Conservation (phyloP, 1,140 invertebrate genomes). For the Sarcophaga bullata region DNA sequence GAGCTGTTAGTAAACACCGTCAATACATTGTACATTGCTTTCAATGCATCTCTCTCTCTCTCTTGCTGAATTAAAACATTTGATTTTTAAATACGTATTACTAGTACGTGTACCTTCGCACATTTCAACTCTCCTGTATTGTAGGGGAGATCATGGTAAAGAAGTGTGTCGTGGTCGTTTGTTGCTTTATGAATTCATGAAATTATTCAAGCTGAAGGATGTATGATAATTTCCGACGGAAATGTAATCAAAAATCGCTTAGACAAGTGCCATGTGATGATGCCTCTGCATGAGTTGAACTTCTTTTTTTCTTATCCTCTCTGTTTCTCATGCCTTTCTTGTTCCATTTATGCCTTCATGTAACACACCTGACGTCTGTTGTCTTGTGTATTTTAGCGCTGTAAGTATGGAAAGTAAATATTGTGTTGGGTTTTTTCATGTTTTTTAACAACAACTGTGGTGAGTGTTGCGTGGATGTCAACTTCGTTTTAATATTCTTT, state of each 20-base stretch:
- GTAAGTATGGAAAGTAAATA: background rate
- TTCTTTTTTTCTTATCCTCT: background rate
- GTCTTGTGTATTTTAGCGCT: background rate
- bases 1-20: background rate
- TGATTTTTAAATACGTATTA: background rate
- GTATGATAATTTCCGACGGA: conserved; percentile 67
- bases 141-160: background rate
- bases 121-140: background rate
- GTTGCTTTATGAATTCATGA: conserved; percentile 47
- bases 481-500: conserved; percentile 7
- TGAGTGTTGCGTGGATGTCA: conserved; percentile 2
- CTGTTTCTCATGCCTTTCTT: background rate
- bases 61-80: background rate
- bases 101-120: background rate
- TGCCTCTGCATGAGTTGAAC: background rate
- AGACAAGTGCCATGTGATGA: conserved; percentile 52
- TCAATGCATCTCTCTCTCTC: too few species aligned
- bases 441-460: conserved; percentile 26
- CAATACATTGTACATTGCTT: background rate
- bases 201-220: conserved; percentile 66
- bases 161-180: background rate
- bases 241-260: conserved; percentile 67
- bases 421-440: background rate
- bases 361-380: background rate
- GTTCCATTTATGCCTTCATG: background rate